Base-by-base conservation (phyloP, 2,888 invertebrate genomes). In the Cyclophora albipunctata region DNA sequence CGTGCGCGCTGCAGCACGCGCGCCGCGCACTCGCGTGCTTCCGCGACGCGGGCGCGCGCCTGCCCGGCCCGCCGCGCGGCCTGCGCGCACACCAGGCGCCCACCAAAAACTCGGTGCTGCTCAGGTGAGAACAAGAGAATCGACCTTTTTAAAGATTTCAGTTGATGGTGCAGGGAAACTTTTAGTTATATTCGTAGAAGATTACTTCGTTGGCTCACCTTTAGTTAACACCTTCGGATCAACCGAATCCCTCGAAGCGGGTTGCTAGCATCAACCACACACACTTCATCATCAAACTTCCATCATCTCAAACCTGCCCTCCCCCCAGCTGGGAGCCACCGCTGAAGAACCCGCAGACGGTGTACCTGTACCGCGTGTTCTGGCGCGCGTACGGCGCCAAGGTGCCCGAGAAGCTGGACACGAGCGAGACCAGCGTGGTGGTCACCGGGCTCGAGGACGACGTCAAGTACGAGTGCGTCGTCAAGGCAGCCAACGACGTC, bases 341-440 rank as follows among this genome's bases (percentile, higher is more conserved):
- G 3, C 75, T 90, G 42, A 95, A 95, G 82, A 96, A 96, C 80
- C 95, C 95, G 0, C 92, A 93, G 59, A 93, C 93, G 0, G 95
- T 95, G 2, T 94, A 95, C 81, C 90, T 95, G 62, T 96, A 96
- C 87, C 91, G 95, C 59, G 93, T 96, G 58, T 94, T 95, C 84
- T 95, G 95, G 93, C 90, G 94, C 55, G 91, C 91, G 42, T 90
- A 91, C 49, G 93, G 94, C 45, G 90, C 81, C 66, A 90, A 86
- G 69, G 90, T 81, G 67, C 93, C 79, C 55, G 91, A 84, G 90
- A 93, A 90, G 81, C 90, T 91, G 59, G 95, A 95, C 82, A 95
- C 95, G 6, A 91, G 92, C 59, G 91, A 92, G 62, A 94, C 92
- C 44, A 92, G 91, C 69, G 90, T 94, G 46, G 91, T 90, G 56